Base-by-base conservation (phyloP, 2,888 invertebrate genomes). In the Ditylenchus weischeri region DNA sequence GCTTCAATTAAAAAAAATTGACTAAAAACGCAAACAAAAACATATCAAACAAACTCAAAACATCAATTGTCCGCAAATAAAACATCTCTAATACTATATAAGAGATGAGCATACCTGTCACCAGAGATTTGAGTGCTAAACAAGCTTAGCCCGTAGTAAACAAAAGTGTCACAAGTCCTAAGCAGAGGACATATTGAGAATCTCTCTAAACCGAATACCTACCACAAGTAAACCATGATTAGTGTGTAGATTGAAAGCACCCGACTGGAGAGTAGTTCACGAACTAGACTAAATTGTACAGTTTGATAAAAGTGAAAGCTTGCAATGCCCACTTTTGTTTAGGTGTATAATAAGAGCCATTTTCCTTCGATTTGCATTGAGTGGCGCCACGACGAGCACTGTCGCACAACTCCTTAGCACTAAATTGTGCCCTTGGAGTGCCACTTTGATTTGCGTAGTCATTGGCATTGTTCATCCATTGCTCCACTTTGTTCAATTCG, bases 101-200 rank as follows among this genome's bases (percentile, higher is more conserved):
- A n/a, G n/a, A n/a, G n/a, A n/a, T 23, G 54, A 10, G 8, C n/a
- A 54, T 54, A 80, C 29, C 73, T 69, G 65, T 79, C 74, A 11
- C 79, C 80, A 43, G 76, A 76, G 11, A 80, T 65, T 43, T 76
- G 69, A n/a, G 75, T 77, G 36, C 75, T 75, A 68, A 76, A 79
- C 43, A 80, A 70, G 15, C 77, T 75, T 49, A 81, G 66, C 6
- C 79, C 81, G 66, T 78, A 81, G 68, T 80, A 81, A 65, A 78
- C 76, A 65, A 80, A 69, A 15, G 69, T 63, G 54, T 69, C 69
- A 43, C 69, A 69, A 15, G 69, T 69, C 69, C 69, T 64, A 51
- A 64, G 58, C 4, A 13, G 5, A 51, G 47, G 18, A 47, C 35
- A 23, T 19, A n/a, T 35, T 21, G 35, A 64, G 18, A 63, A 13